Evolutionary conservation across 2,888 invertebrate species (phyloP), one percentile per base, ranked within the genome.

Genomic region (Alloscopus bannaensis): DNA sequence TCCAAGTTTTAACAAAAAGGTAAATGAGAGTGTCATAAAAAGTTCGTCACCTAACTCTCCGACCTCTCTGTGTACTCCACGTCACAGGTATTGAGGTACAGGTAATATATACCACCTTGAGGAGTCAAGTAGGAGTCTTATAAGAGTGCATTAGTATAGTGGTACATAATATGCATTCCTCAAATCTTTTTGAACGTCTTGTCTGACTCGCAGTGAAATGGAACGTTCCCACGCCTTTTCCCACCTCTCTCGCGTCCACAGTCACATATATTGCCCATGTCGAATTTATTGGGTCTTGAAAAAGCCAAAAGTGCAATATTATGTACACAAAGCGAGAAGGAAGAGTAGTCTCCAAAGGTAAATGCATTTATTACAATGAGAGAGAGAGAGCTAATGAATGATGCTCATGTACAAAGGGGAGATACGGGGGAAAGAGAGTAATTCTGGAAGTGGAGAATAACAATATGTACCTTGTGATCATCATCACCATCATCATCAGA

Each of bases 11-110:
- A 62, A 64, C 75, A 71, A 80, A n/a, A 81, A 83, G 77, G 80
- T 84, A 82, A n/a, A 83, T 79, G 82, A 83, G 84, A 76, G 83
- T 78, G 83, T 72, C 84, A 82, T 85, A 85, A 85, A 85, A 85
- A 85, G 84, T 75, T 78, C 69, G 69, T 64, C 76, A 77, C 62
- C 75, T 60, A 47, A 45, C 60, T 60, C 18, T 31, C 29, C 59
- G 3, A 18, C 59, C 59, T 31, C 1, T n/a, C n/a, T n/a, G n/a
- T 50, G 50, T 22, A 50, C 22, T 50, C 20, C 22, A 18, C 16
- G 42, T 20, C 45, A 11, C 50, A 50, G 50, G 50, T 50, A 50
- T 22, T 55, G 11, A n/a, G 28, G 24, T 13, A 11, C n/a, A 47
- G 11, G 55, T 55, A n/a, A 31, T 13, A 57, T 55, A 26, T 26